Conservation (phyloP, 2,888 invertebrate genomes). For the Melikaiella ostensackeni region DNA sequence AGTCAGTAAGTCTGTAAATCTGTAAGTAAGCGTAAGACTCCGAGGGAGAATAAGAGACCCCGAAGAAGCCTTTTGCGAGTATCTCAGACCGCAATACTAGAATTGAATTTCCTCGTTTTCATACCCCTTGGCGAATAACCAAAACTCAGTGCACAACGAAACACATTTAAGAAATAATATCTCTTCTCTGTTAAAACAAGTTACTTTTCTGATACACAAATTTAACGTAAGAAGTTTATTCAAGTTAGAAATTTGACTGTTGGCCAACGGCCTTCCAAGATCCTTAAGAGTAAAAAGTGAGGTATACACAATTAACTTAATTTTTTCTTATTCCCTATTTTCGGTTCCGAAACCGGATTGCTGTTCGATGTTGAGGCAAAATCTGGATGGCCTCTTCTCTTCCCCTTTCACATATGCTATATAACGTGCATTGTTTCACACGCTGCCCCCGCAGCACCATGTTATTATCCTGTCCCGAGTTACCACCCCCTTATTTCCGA, state of each 20-base stretch:
- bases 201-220: neutral
- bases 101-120: constrained; percentile 67
- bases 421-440: constrained; percentile 52
- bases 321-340: neutral
- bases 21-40: constrained; percentile 73
- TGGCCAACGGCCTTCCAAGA: neutral
- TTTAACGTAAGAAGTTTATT: no score
- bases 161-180: neutral
- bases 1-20: constrained; percentile 66
- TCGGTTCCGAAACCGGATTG: neutral
- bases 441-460: constrained; percentile 49
- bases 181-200: neutral
- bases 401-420: constrained; percentile 5
- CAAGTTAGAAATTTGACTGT: neutral
- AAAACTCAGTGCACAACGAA: neutral
- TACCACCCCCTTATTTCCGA: constrained; percentile 50
- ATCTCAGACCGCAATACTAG: constrained; percentile 69
- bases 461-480: constrained; percentile 51
- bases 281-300: neutral
- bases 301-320: neutral
- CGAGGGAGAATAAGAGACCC: constrained; percentile 61
- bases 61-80: constrained; percentile 67
- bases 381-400: constrained; percentile 1
- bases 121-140: constrained; percentile 41
- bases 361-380: constrained; percentile 1